These are phyloP conservation scores for Pantala flavescens DNA, from an alignment of 1,140 invertebrate species.

Conservation along the genomic window DNA sequence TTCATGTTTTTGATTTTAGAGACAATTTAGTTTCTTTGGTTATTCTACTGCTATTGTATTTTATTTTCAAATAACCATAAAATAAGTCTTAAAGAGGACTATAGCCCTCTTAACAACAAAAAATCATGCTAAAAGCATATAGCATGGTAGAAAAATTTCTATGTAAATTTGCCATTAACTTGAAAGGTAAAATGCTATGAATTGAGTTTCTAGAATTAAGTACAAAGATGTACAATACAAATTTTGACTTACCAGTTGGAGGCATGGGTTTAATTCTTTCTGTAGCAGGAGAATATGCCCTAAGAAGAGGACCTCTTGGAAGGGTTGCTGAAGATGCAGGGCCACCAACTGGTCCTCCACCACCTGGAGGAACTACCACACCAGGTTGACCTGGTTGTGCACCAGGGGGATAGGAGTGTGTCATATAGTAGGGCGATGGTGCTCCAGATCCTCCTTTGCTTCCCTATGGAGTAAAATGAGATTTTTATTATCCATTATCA, in stretches of 20 bases:
- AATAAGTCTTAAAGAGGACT: too few relatives aligned
- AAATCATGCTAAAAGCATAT: too few relatives aligned
- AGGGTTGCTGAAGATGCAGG: conserved; percentile 44
- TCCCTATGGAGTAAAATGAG: too few relatives aligned
- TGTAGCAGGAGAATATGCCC: conserved; percentile 54
- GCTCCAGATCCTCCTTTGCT: conserved; percentile 30
- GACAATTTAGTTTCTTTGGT: too few relatives aligned
- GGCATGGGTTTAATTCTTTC: conserved; percentile 12
- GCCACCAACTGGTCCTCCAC: conserved; percentile 17
- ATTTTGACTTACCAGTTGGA: conserved; percentile 13
- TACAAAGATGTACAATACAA: neutral
- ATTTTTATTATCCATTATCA: too few relatives aligned
- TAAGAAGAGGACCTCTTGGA: conserved; percentile 47
- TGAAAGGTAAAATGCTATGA: too few relatives aligned
- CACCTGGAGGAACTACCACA: conserved; percentile 12
- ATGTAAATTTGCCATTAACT: too few relatives aligned
- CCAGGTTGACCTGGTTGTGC: conserved; percentile 27
- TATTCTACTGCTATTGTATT: too few relatives aligned
- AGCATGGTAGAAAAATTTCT: too few relatives aligned
- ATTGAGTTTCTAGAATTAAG: neutral
- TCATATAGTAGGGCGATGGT: conserved; percentile 44
- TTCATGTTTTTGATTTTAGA: too few relatives aligned
- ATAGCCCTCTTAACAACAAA: too few relatives aligned
- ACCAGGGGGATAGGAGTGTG: conserved; percentile 31
- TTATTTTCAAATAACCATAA: too few relatives aligned